Conservation (phyloP, 1,140 invertebrate genomes). For the Hypsibius dujardini region DNA sequence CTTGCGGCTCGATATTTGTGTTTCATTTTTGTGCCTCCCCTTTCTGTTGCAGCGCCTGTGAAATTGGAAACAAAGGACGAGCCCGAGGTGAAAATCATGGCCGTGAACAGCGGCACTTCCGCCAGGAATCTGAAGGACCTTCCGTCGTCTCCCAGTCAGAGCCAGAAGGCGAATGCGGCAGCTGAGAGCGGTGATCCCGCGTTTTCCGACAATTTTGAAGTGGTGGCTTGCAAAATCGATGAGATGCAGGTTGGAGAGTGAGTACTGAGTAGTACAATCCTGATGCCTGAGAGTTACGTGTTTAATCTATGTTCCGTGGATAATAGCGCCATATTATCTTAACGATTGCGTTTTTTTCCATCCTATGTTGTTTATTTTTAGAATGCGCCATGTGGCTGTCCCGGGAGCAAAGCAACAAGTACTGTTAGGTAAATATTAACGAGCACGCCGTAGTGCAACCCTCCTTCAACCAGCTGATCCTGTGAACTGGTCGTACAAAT, state of each 20-base stretch:
- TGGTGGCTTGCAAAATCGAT: slow-evolving; percentile 10
- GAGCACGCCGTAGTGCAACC: too few relatives aligned
- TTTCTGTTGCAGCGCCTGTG: background rate
- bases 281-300: background rate
- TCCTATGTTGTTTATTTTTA: background rate
- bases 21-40: background rate
- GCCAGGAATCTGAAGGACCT: too few relatives aligned
- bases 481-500: too few relatives aligned
- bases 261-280: background rate
- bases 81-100: background rate
- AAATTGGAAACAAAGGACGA: background rate
- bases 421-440: background rate
- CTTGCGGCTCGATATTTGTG: too few relatives aligned
- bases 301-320: background rate
- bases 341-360: background rate
- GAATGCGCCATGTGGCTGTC: slow-evolving; percentile 4
- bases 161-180: background rate
- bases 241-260: slow-evolving; percentile 14
- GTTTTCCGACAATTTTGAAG: slow-evolving; percentile 3
- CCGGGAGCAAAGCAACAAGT: background rate
- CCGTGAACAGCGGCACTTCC: too few relatives aligned
- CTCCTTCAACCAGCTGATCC: too few relatives aligned
- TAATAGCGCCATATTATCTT: background rate
- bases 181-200: background rate
- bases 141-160: too few relatives aligned